phyloP scores from a whole-genome alignment of 1,140 invertebrate species.

The Penaeus chinensis region DNA sequence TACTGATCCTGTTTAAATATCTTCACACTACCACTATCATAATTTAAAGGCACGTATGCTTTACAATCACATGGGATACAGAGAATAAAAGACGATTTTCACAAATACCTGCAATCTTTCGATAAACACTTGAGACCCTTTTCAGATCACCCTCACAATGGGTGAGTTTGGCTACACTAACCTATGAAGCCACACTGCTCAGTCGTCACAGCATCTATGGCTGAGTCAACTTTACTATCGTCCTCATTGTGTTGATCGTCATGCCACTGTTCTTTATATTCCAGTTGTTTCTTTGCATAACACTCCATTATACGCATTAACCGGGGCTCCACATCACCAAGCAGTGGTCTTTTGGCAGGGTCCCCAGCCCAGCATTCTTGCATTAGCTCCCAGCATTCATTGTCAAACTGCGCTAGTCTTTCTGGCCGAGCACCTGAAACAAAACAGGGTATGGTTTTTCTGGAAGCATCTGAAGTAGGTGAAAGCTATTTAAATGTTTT shows the following conservation, averaged over 20 bases:
- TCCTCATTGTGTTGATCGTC: slow-evolving; percentile 29
- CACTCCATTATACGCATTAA: slow-evolving; percentile 81
- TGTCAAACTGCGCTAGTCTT: slow-evolving; percentile 78
- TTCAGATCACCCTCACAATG: not conserved
- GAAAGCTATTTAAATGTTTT: not conserved
- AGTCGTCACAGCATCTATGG: slow-evolving; percentile 44
- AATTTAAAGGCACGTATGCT: too few relatives aligned
- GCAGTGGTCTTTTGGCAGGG: slow-evolving; percentile 78
- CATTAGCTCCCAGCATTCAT: slow-evolving; percentile 88
- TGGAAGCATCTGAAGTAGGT: slow-evolving; percentile 34
- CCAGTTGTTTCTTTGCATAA: slow-evolving; percentile 28
- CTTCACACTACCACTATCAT: too few relatives aligned
- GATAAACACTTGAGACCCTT: not conserved
- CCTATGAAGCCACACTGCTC: slow-evolving; percentile 48
- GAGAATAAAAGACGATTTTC: too few relatives aligned
- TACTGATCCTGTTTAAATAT: too few relatives aligned
- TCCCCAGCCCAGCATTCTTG: slow-evolving; percentile 86
- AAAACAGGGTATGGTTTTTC: slow-evolving; percentile 70
- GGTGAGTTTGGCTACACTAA: slow-evolving; percentile 30
- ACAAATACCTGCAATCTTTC: not conserved
- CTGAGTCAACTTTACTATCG: slow-evolving; percentile 51
- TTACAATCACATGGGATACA: too few relatives aligned
- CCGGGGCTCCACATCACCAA: slow-evolving; percentile 81
- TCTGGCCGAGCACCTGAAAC: slow-evolving; percentile 78
- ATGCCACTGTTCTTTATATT: slow-evolving; percentile 4